Base-by-base conservation (phyloP, 2,113 vertebrate species). In the Picathartes gymnocephalus region DNA sequence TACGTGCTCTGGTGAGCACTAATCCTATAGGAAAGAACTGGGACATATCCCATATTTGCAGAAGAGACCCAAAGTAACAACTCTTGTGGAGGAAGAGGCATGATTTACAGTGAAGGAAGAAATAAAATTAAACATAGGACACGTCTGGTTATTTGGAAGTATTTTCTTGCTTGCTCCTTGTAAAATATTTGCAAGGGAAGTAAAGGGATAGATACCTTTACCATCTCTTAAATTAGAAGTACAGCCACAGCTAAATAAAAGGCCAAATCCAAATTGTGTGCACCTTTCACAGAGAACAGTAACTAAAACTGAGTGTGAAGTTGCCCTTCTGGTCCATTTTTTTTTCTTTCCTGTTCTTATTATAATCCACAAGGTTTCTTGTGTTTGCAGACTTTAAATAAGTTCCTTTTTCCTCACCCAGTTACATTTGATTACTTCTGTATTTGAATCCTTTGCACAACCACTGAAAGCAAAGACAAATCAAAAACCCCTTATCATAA, bases 1-100 rank as follows among this genome's bases (percentile, higher is more conserved):
- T 4, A 47, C 0, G 10, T 13, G 16, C n/a, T 57, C 25, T 2
- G 2, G 13, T 44, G 35, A 56, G 19, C 33, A 77, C 24, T 18
- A 47, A 39, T 31, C 15, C 51, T 33, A 5, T 1, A 65, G 76
- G 23, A 47, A 86, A 70, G 33, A 90, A 86, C 4, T 21, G 39
- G 51, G 39, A 60, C 1, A 5, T 27, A 17, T 20, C 56, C 30
- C 16, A 21, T 31, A 81, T 68, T 60, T 71, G 77, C 13, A 81
- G 42, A 90, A 77, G 5, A 74, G 39, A 50, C 27, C 17, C 42
- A n/a, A 5, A 50, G 21, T 8, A 51, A 65, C 33, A 65, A 27
- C 9, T 24, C 13, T 88, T 42, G 31, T 31, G 15, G 42, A 88
- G 3, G 15, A 81, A 88, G 42, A 66, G 25, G 24, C 21, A 69